phyloP scores from a whole-genome alignment of 2,113 vertebrate genomes.

The Clupea harengus region DNA sequence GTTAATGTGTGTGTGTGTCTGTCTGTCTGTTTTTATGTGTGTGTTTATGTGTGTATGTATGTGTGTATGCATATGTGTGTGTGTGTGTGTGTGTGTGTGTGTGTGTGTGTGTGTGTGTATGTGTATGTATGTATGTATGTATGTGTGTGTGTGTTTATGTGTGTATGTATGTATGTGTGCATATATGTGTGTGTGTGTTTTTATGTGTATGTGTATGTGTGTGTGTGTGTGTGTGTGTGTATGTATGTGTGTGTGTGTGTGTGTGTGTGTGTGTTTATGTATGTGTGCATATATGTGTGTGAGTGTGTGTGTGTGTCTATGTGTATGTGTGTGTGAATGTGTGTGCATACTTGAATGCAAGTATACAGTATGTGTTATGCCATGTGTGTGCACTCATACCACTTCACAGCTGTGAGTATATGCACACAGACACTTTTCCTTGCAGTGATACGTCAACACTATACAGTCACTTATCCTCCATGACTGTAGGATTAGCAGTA shows the following conservation, averaged over 20 bases:
- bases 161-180: no score
- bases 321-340: neutral
- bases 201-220: neutral
- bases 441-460: no score
- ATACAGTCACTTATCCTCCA: slow-evolving; percentile 18
- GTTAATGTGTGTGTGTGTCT: slow-evolving; percentile 39
- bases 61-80: slow-evolving; percentile 17
- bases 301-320: slow-evolving; percentile 21
- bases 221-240: neutral
- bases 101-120: neutral
- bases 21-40: neutral
- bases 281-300: neutral
- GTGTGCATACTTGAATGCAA: no score
- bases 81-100: slow-evolving; percentile 3
- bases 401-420: no score
- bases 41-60: neutral
- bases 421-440: no score
- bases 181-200: no score
- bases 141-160: no score
- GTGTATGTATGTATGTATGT: neutral
- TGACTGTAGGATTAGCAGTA: neutral
- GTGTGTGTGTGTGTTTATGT: neutral
- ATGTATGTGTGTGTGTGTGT: neutral
- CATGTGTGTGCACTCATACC: neutral
- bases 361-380: neutral